Conservation (phyloP, 2,797 vertebrate genomes). For the Valencia hispanica region DNA sequence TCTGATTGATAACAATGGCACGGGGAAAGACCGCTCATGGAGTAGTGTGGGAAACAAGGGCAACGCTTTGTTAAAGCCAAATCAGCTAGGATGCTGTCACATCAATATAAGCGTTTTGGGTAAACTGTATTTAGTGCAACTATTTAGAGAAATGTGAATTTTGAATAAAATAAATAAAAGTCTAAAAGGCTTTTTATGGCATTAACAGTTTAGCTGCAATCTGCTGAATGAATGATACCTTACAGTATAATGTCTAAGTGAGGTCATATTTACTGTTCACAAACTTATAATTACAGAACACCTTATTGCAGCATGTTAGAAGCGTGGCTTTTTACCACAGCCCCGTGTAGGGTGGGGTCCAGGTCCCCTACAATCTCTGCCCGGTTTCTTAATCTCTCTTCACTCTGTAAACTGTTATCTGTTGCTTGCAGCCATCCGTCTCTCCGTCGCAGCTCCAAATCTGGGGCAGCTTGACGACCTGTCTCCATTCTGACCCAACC, state of each 20-base stretch:
- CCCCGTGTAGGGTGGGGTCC: conserved; percentile 53
- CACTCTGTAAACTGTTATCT: conserved; percentile 70
- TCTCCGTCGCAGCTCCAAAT: conserved; percentile 72
- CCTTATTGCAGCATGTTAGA: conserved; percentile 63
- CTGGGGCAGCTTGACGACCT: conserved; percentile 61
- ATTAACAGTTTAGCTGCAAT: conserved; percentile 16
- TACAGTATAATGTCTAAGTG: conserved; percentile 37
- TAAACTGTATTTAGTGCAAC: conserved; percentile 60
- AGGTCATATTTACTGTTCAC: conserved; percentile 50
- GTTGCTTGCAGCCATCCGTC: conserved; percentile 72
- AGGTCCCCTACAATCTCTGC: conserved; percentile 60
- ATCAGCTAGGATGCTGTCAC: conserved; percentile 73
- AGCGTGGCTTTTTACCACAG: conserved; percentile 50
- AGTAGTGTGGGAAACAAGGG: conserved; percentile 67
- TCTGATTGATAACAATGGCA: conserved; percentile 80
- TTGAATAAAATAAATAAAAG: conserved; percentile 7
- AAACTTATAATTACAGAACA: conserved; percentile 66
- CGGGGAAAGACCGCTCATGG: conserved; percentile 68
- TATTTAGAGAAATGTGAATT: conserved; percentile 7
- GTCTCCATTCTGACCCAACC: conserved; percentile 1
- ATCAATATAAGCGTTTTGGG: conserved; percentile 59
- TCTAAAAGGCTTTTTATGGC: not conserved
- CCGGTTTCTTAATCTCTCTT: conserved; percentile 65
- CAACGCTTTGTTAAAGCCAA: conserved; percentile 44
- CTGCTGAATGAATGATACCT: conserved; percentile 28